Evolutionary conservation across 2,888 invertebrate species (phyloP), one percentile per base, ranked within the genome.

Genomic region (Parnassius apollo): DNA sequence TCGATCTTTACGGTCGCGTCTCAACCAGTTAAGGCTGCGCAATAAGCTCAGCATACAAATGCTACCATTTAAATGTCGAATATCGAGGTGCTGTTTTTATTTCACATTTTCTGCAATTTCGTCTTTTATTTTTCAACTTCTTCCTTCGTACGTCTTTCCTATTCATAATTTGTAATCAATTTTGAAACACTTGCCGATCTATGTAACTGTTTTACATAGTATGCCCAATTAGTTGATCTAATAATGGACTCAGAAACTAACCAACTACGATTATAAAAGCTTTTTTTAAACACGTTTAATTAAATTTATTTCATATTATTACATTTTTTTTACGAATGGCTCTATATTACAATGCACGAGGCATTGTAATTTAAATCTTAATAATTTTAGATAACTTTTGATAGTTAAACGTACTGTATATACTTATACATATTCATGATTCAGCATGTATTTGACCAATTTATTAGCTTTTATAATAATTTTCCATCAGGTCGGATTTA

Each of bases 1-100:
- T 64, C 64, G 69, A 69, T 72, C 77, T 71, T 69, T 67, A 76
- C 72, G 71, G 71, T 69, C 67, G 66, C 70, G 69, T 54, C 22
- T 53, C 59, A 18, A 54, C 49, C 44, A 67, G 66, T 71, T 63
- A 59, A 67, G 67, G 53, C 49, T 62, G 56, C 61, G 68, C 68
- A 67, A 71, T 57, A 18, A 61, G 65, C 61, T 56, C 50, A 25
- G 61, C 49, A 56, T 61, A 61, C 56, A 56, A 61, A 61, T 61
- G 61, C 55, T 55, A 61, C 25, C n/a, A 61, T 61, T 55, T 55
- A 55, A 55, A 59, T 54, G 42, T 59, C 53, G 54, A 53, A 54
- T 42, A 54, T 48, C 42, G 42, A 11, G 18, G 18, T 46, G 49
- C 13, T 42, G 49, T 57, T 48, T 57, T 46, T 49, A 57, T 10